phyloP scores from a whole-genome alignment of 2,113 vertebrate genomes.

The Collichthys lucidus region DNA sequence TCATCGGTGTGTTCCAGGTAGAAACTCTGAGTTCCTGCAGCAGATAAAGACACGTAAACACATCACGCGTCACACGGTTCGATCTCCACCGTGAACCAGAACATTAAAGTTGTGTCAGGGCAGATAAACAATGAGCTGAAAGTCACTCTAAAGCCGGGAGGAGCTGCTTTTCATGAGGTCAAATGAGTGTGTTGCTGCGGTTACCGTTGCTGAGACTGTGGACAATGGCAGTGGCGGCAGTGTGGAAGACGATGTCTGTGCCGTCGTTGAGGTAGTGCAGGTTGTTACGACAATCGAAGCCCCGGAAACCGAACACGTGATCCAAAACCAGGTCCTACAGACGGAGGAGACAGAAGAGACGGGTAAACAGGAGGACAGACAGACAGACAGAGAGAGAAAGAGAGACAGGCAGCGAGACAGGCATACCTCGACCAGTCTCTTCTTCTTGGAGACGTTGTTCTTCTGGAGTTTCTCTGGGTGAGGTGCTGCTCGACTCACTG shows the following conservation, averaged over 20 bases:
- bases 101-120: too few species aligned
- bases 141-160: too few species aligned
- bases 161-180: not conserved
- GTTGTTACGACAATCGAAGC: slow-evolving; percentile 96
- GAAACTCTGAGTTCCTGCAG: slow-evolving; percentile 94
- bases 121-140: too few species aligned
- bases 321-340: slow-evolving; percentile 93
- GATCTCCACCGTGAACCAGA: too few species aligned
- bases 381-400: not conserved
- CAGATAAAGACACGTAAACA: slow-evolving; percentile 15
- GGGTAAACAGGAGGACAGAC: not conserved
- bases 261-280: slow-evolving; percentile 98
- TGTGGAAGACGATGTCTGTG: slow-evolving; percentile 94
- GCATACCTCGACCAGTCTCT: slow-evolving; percentile 93
- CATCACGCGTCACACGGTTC: not conserved
- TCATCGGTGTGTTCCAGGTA: slow-evolving; percentile 97
- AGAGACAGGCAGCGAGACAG: not conserved
- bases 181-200: not conserved
- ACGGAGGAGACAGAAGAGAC: slow-evolving; percentile 38
- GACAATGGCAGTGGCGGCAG: slow-evolving; percentile 90
- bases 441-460: slow-evolving; percentile 95
- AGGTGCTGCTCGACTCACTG: slow-evolving; percentile 94
- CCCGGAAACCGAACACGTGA: slow-evolving; percentile 95
- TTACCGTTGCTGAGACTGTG: slow-evolving; percentile 93
- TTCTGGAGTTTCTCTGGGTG: slow-evolving; percentile 96